These are phyloP conservation scores for Chloromyia formosa DNA, from an alignment of 2,888 invertebrate species.

Conservation along the genomic window DNA sequence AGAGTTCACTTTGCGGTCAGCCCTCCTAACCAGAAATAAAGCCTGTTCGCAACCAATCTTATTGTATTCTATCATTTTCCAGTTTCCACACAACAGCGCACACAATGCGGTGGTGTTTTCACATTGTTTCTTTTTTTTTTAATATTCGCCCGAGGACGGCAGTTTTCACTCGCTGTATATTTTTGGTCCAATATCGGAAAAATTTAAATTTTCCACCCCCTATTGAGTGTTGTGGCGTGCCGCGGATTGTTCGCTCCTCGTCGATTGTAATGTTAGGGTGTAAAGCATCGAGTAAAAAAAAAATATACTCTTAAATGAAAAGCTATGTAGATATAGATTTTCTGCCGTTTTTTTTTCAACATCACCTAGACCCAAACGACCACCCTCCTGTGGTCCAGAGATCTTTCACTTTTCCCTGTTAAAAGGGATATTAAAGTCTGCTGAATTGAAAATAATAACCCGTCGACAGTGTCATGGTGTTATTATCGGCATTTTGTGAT, in stretches of 20 bases:
- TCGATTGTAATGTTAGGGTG: background rate
- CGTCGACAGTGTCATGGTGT: constrained; percentile 39
- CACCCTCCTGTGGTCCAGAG: background rate
- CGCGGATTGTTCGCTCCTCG: no score
- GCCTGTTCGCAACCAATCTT: no score
- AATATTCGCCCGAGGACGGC: no score
- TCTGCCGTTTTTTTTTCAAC: constrained; percentile 2
- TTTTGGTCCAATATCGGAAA: constrained; percentile 1
- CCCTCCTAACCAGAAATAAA: no score
- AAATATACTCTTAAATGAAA: background rate
- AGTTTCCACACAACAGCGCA: no score
- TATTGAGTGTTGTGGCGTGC: constrained; percentile 14
- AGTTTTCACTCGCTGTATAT: no score
- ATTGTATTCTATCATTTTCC: no score
- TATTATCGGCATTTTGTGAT: constrained; percentile 43
- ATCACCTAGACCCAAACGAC: background rate
- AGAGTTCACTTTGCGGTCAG: no score
- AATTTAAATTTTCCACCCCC: constrained; percentile 35
- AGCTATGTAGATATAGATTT: background rate
- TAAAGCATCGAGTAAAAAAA: background rate
- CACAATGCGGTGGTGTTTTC: no score
- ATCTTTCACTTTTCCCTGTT: background rate
- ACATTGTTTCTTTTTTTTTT: no score
- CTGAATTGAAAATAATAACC: constrained; percentile 44
- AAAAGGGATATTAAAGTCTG: constrained; percentile 30